Conservation (phyloP, 2,113 vertebrate genomes). For the Phasianus colchicus region DNA sequence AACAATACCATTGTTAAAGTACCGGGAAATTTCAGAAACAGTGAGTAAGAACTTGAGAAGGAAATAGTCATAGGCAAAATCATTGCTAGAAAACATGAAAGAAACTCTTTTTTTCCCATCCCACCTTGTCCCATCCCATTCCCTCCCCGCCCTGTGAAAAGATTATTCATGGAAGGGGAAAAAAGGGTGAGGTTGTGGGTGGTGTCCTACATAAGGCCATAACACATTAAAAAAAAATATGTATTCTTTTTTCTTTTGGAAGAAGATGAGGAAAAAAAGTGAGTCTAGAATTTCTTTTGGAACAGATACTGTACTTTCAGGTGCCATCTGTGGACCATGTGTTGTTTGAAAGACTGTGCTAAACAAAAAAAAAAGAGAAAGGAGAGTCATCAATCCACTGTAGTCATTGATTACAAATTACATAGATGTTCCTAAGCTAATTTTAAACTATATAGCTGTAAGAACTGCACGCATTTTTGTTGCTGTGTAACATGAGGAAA, state of each 20-base stretch:
- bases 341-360: neutral
- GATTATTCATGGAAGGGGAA: slow-evolving; percentile 60
- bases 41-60: slow-evolving; percentile 70
- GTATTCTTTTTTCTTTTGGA: slow-evolving; percentile 51
- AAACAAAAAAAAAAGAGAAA: slow-evolving; percentile 15
- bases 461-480: neutral
- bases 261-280: slow-evolving; percentile 44
- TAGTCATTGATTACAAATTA: neutral
- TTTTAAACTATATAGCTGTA: neutral
- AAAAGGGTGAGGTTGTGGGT: slow-evolving; percentile 69
- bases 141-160: slow-evolving; percentile 62
- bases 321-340: slow-evolving; percentile 47
- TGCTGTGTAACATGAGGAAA: neutral
- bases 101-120: slow-evolving; percentile 43
- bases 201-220: slow-evolving; percentile 60
- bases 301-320: slow-evolving; percentile 59
- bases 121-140: slow-evolving; percentile 17
- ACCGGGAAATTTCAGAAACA: slow-evolving; percentile 60
- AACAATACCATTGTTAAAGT: slow-evolving; percentile 73
- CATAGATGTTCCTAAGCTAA: neutral
- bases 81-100: slow-evolving; percentile 65
- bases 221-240: slow-evolving; percentile 58
- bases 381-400: neutral
- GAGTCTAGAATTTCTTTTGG: slow-evolving; percentile 59
- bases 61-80: slow-evolving; percentile 64